phyloP scores from a whole-genome alignment of 2,113 vertebrate genomes.

The Puma concolor region DNA sequence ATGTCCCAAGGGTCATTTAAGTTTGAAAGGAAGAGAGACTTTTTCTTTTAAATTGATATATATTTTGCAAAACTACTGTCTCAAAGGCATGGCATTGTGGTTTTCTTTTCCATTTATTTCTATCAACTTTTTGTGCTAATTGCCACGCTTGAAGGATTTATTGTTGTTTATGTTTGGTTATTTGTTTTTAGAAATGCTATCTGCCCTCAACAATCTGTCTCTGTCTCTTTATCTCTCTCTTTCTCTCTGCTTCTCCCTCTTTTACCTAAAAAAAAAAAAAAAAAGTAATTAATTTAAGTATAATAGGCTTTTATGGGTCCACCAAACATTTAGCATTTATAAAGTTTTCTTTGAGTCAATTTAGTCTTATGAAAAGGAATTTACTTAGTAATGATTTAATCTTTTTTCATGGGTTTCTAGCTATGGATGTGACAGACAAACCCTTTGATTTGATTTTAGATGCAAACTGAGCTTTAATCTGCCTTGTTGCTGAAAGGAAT shows the following conservation, averaged over 20 bases:
- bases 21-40: background rate
- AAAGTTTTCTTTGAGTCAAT: background rate
- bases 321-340: background rate
- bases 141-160: background rate
- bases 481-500: background rate
- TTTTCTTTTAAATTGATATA: background rate
- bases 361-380: background rate
- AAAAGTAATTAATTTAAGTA: background rate
- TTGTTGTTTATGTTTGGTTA: background rate
- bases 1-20: background rate
- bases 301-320: background rate
- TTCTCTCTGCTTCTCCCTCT: background rate
- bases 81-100: background rate
- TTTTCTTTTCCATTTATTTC: background rate
- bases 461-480: background rate
- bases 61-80: background rate
- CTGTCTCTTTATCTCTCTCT: accelerated
- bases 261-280: background rate
- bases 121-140: background rate
- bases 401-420: background rate
- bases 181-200: background rate
- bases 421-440: background rate
- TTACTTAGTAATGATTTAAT: background rate
- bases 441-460: background rate
- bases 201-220: background rate